phyloP scores from a whole-genome alignment of 2,113 vertebrate species.

The Ranitomeya imitator region DNA sequence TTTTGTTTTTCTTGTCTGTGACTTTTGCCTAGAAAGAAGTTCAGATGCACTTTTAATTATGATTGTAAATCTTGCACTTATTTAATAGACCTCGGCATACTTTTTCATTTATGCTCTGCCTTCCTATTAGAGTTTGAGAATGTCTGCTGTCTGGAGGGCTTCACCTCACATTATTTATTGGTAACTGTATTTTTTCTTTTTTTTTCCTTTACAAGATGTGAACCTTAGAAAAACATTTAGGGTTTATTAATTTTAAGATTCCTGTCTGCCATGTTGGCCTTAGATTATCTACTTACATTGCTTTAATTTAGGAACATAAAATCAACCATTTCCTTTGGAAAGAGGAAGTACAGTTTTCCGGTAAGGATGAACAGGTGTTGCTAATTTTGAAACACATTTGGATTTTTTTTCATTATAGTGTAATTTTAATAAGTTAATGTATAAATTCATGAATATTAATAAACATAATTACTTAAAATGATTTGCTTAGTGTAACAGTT shows the following conservation, averaged over 20 bases:
- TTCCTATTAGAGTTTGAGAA: constrained; percentile 30
- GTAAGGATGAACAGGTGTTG: constrained; percentile 30
- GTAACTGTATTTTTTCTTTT: background rate
- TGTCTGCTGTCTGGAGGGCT: constrained; percentile 8
- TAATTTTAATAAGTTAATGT: constrained; percentile 16
- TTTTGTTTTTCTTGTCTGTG: background rate
- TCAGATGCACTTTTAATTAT: background rate
- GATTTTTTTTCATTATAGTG: background rate
- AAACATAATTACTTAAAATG: background rate
- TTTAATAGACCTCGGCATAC: constrained; percentile 17
- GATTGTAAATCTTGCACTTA: constrained; percentile 17
- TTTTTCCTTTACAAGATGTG: constrained; percentile 7
- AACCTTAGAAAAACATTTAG: constrained; percentile 29
- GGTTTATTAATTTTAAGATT: constrained; percentile 30
- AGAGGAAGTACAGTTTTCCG: constrained; percentile 29
- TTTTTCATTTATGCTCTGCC: constrained; percentile 28
- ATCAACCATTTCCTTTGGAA: constrained; percentile 7
- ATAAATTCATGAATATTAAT: constrained; percentile 2
- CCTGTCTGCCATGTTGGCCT: constrained; percentile 26
- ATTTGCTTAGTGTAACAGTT: background rate
- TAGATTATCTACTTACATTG: constrained; percentile 23
- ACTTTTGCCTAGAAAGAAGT: background rate
- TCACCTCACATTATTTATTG: constrained; percentile 11
- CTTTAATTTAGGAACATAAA: constrained; percentile 29
- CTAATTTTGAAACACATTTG: background rate